A percentile compares a stretch with the other conserved stretches of the same genome.
Conservation (phyloP, 2,888 invertebrate genomes). For the Zeuzera pyrina region DNA sequence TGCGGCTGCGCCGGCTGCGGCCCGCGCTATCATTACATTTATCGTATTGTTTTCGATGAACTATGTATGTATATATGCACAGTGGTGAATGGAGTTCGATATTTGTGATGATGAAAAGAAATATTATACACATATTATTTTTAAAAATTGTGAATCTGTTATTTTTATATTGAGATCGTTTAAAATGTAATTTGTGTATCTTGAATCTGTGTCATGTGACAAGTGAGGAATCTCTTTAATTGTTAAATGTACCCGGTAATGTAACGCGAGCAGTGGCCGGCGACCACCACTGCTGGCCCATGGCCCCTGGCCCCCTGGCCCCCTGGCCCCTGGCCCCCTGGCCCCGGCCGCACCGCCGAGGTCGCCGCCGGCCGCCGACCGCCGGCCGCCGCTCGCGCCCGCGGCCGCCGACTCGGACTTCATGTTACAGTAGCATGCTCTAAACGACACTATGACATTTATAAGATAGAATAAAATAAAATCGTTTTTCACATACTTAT, state of each 20-base stretch:
- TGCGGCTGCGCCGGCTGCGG: slow-evolving; percentile 21
- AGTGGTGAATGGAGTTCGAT: slow-evolving; percentile 51
- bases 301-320: slow-evolving; percentile 12
- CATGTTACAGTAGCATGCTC: slow-evolving; percentile 37
- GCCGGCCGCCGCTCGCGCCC: slow-evolving; percentile 18
- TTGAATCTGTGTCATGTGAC: slow-evolving; percentile 26
- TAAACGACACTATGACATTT: slow-evolving; percentile 35
- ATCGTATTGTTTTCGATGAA: slow-evolving; percentile 29
- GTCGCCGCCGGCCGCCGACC: slow-evolving; percentile 14
- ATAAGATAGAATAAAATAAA: slow-evolving; percentile 48
- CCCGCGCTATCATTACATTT: slow-evolving; percentile 7
- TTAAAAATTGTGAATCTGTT: slow-evolving; percentile 50
- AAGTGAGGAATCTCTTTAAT: slow-evolving; percentile 25
- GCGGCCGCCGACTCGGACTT: slow-evolving; percentile 32
- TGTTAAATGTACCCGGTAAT: no score
- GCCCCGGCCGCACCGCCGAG: slow-evolving; percentile 23
- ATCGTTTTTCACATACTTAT: slow-evolving; percentile 66
- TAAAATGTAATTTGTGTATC: slow-evolving; percentile 30
- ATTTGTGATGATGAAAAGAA: slow-evolving; percentile 54
- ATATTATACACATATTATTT: slow-evolving; percentile 46
- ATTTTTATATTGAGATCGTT: slow-evolving; percentile 60
- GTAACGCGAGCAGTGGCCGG: background rate
- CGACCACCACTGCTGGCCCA: slow-evolving; percentile 4
- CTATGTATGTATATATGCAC: slow-evolving; percentile 68
- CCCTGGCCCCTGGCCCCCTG: slow-evolving; percentile 28